These are phyloP conservation scores for Rhegmatorhina hoffmannsi DNA, from an alignment of 2,113 vertebrate species.

Conservation along the genomic window DNA sequence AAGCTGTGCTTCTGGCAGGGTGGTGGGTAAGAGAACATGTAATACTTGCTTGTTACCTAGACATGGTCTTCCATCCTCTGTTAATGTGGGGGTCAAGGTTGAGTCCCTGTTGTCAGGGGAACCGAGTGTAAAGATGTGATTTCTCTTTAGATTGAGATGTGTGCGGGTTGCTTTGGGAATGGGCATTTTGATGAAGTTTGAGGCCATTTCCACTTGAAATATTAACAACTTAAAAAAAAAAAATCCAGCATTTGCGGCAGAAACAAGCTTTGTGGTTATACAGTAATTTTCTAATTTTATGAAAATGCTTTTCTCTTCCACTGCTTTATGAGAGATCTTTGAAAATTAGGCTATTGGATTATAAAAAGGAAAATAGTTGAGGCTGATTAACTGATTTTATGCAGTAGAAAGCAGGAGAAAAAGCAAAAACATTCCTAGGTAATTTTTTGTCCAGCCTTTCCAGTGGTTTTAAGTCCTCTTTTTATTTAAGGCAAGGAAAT, in stretches of 20 bases:
- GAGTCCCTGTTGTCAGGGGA: background rate
- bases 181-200: background rate
- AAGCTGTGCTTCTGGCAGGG: background rate
- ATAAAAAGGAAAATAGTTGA: conserved; percentile 30
- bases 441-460: background rate
- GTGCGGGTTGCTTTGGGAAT: background rate
- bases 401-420: background rate
- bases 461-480: background rate
- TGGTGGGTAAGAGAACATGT: background rate
- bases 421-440: background rate
- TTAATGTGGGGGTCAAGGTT: background rate
- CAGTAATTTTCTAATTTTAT: conserved; percentile 11
- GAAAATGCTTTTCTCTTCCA: background rate
- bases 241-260: background rate
- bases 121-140: background rate
- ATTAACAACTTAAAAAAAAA: background rate
- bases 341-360: background rate
- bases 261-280: background rate
- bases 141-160: background rate
- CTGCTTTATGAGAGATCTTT: background rate
- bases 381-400: background rate
- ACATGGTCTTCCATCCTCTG: background rate
- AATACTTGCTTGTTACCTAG: background rate
- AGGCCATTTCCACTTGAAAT: background rate
- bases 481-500: background rate